Conservation (phyloP, 2,888 invertebrate genomes). For the Noctua fimbriata region DNA sequence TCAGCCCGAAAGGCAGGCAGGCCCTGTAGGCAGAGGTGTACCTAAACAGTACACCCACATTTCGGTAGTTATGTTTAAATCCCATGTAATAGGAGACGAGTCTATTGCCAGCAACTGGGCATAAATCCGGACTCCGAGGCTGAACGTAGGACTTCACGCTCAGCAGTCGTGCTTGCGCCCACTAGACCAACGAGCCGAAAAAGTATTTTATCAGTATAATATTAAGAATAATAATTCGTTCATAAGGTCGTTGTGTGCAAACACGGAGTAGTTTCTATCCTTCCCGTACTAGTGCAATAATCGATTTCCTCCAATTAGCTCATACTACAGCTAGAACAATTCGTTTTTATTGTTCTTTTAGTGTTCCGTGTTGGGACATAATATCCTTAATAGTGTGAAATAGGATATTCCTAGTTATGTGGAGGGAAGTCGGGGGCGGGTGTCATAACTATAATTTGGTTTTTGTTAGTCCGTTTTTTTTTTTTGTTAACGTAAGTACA, state of each 20-base stretch:
- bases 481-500: too few species aligned
- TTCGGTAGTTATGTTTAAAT: too few species aligned
- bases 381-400: conserved; percentile 32
- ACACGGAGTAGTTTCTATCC: conserved; percentile 38
- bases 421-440: not conserved
- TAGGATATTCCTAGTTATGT: not conserved
- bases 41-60: too few species aligned
- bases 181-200: not conserved
- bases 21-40: too few species aligned
- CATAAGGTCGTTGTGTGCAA: not conserved
- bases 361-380: conserved; percentile 33
- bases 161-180: not conserved
- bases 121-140: not conserved
- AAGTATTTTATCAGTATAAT: not conserved
- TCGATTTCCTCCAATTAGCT: conserved; percentile 38
- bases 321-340: not conserved
- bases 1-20: too few species aligned
- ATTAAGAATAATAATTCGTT: not conserved
- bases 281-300: conserved; percentile 25
- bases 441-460: not conserved
- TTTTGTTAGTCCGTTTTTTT: not conserved
- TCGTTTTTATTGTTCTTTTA: conserved; percentile 21
- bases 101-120: not conserved
- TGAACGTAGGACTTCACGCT: not conserved
- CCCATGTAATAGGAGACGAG: too few species aligned